Evolutionary conservation across 2,113 vertebrate species (phyloP).

Genomic region (Galemys pyrenaicus): DNA sequence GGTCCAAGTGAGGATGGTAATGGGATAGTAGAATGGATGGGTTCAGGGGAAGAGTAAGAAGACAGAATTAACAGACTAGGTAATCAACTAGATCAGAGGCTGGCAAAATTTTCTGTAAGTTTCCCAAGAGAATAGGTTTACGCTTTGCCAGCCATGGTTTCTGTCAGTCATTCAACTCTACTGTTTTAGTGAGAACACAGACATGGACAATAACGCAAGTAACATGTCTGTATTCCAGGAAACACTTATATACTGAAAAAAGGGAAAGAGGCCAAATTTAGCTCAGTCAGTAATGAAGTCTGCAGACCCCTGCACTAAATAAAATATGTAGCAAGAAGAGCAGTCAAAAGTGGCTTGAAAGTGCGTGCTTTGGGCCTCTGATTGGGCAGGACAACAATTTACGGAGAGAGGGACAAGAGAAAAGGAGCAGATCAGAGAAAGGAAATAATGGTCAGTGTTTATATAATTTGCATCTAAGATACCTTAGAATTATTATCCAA

Average conservation of each 20-base stretch:
- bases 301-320: not conserved
- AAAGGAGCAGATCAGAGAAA: not conserved
- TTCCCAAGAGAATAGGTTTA: not conserved
- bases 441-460: not conserved
- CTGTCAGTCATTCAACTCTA: not conserved
- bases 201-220: not conserved
- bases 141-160: not conserved
- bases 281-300: not conserved
- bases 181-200: not conserved
- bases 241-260: not conserved
- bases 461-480: not conserved
- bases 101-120: not conserved
- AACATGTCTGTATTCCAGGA: not conserved
- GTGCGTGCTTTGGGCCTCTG: too few species aligned
- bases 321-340: not conserved
- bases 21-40: not conserved
- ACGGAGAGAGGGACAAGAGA: not conserved
- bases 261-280: not conserved
- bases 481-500: not conserved
- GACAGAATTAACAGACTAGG: not conserved
- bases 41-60: not conserved
- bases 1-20: not conserved
- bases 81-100: not conserved
- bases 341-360: not conserved
- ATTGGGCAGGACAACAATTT: not conserved